Evolutionary conservation across 2,113 vertebrate genomes (phyloP), one percentile per base, ranked within the genome.

Genomic region (Gavialis gangeticus): DNA sequence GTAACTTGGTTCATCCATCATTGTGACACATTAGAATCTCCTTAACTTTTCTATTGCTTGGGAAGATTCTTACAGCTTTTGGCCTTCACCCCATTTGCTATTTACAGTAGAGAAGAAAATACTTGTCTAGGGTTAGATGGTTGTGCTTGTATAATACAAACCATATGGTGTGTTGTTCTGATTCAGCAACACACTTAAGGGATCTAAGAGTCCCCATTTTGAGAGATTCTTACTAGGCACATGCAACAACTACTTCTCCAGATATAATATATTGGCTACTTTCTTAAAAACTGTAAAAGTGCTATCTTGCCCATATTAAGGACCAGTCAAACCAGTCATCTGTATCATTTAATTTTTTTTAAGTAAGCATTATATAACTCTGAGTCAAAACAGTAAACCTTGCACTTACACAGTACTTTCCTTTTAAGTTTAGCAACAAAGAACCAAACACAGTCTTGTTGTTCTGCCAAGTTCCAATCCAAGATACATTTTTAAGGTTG

Each of bases 91-190:
- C 46, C 37, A 81, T 28, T 14, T 84, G 77, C 34, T 87, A 91
- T 54, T 93, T 79, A 84, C 62, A 88, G 91, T 94, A 96, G 55
- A 95, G 94, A 95, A 93, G 18, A 82, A 86, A 91, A 46, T 87
- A 86, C 58, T 93, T 17, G 62, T 92, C 18, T 80, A 22, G 56
- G 17, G 58, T 28, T 63, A 80, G 25, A 54, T 12, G 57, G 14
- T n/a, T 95, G 10, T 82, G 28, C 56, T 21, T 28, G 30, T 92
- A 92, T 79, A 90, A 69, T 85, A 63, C 28, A 75, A 12, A 75
- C 18, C 19, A 54, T 55, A 71, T 56, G 77, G 9, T 79, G 80
- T 64, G 58, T 34, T 67, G 14, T 79, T 94, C 34, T 85, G 82
- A 85, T 87, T 86, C 75, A 90, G 46, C 75, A 92, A 88, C 37